phyloP scores from a whole-genome alignment of 2,888 invertebrate species.

The Caradrina kadenii region DNA sequence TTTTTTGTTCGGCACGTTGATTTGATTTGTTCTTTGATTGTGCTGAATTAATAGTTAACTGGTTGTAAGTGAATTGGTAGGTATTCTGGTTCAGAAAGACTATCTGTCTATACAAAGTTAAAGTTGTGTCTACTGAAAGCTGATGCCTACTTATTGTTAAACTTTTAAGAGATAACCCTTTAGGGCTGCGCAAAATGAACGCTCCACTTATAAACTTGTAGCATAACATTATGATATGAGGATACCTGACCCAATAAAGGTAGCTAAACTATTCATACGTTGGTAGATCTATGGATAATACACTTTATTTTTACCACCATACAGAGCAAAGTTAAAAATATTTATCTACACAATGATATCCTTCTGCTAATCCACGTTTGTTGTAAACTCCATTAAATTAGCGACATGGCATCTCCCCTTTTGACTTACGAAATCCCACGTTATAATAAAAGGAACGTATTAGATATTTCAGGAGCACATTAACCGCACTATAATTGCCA shows the following conservation, averaged over 20 bases:
- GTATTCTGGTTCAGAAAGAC: not conserved
- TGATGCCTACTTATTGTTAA: not conserved
- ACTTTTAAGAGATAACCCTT: not conserved
- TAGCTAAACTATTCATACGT: too few relatives aligned
- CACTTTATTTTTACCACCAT: not conserved
- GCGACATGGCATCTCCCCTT: constrained; percentile 55
- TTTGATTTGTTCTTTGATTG: constrained; percentile 50
- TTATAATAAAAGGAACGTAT: constrained; percentile 63
- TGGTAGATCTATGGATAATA: not conserved
- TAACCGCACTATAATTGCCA: constrained; percentile 75
- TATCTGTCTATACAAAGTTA: constrained; percentile 1
- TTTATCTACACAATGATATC: constrained; percentile 27
- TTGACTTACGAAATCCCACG: constrained; percentile 59
- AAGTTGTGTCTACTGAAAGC: constrained; percentile 7
- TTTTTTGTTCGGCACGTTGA: constrained; percentile 46
- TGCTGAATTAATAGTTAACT: constrained; percentile 34
- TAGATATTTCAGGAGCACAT: constrained; percentile 69
- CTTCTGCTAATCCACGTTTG: constrained; percentile 45
- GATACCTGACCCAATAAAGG: not conserved
- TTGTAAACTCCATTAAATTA: constrained; percentile 52
- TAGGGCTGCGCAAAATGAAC: not conserved
- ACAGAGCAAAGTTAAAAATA: not conserved
- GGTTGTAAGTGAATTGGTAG: constrained; percentile 12
- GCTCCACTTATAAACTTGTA: not conserved
- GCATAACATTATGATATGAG: too few relatives aligned